A percentile compares a stretch with the other conserved stretches of the same genome.
Evolutionary conservation across 2,113 vertebrate species (phyloP).

Genomic region (Platysternon megacephalum): DNA sequence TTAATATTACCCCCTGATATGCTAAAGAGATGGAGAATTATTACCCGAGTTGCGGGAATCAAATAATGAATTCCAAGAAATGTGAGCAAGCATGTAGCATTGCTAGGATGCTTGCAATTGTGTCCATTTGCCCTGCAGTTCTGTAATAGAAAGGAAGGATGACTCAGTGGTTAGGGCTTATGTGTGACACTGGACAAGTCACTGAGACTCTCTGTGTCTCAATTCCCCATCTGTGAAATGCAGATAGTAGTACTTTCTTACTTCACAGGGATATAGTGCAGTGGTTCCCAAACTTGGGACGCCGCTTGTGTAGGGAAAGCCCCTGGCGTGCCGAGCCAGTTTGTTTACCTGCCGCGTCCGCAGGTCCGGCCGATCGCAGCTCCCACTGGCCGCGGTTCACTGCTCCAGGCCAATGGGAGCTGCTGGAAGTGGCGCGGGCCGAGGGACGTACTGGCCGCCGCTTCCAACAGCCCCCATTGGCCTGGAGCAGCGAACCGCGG

Average conservation of each 20-base stretch:
- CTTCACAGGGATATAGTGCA: neutral
- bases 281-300: no score
- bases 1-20: neutral
- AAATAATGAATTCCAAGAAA: neutral
- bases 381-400: no score
- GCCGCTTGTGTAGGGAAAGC: no score
- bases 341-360: no score
- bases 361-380: no score
- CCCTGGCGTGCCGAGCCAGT: no score
- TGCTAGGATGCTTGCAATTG: neutral
- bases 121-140: neutral
- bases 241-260: neutral
- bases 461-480: no score
- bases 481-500: no score
- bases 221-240: neutral
- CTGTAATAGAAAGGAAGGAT: neutral
- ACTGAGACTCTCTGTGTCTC: neutral
- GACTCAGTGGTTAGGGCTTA: neutral
- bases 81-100: neutral
- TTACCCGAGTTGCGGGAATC: neutral
- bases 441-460: no score
- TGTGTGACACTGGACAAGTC: neutral
- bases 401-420: no score
- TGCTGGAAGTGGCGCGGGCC: no score
- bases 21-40: neutral